Percentiles rank a stretch among this genome's conserved stretches.
Conservation (phyloP, 2,113 vertebrate genomes). For the Columba janthina region DNA sequence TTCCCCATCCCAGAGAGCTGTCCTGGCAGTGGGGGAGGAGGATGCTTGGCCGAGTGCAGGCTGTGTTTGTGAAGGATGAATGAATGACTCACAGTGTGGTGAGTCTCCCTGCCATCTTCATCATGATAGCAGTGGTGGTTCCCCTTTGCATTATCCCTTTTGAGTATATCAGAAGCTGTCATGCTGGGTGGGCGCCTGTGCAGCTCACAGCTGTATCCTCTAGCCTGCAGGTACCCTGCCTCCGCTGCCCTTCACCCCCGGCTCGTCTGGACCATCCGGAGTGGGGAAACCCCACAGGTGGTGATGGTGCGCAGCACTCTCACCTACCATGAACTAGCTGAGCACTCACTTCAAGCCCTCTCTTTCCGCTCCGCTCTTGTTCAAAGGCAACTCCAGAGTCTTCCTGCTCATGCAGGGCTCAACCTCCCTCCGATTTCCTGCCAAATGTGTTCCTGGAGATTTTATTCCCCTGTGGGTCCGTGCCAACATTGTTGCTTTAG, state of each 20-base stretch:
- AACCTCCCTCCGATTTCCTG: slow-evolving; percentile 39
- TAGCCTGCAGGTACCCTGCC: neutral
- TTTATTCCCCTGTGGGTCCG: slow-evolving; percentile 10
- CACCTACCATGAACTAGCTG: neutral
- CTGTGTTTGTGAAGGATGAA: slow-evolving; percentile 48
- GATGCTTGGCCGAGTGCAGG: slow-evolving; percentile 3
- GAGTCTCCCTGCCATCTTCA: neutral
- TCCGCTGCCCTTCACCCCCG: neutral
- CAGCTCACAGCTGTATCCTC: neutral
- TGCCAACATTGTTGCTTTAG: slow-evolving; percentile 66
- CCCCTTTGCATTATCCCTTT: neutral
- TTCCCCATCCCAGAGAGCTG: slow-evolving; percentile 25
- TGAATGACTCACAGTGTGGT: neutral
- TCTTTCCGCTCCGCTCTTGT: neutral
- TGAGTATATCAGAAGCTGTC: neutral
- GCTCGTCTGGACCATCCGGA: neutral
- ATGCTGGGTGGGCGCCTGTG: neutral
- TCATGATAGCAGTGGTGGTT: neutral
- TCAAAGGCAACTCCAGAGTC: neutral
- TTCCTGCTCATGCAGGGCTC: slow-evolving; percentile 37
- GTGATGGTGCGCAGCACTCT: fast-evolving
- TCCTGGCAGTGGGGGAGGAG: neutral
- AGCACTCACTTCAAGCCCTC: neutral
- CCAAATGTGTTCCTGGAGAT: slow-evolving; percentile 34
- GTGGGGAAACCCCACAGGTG: fast-evolving